Percentiles rank a stretch among this genome's conserved stretches.
Evolutionary conservation across 1,140 invertebrate genomes (phyloP).

Genomic region (Drosophila oshimai): DNA sequence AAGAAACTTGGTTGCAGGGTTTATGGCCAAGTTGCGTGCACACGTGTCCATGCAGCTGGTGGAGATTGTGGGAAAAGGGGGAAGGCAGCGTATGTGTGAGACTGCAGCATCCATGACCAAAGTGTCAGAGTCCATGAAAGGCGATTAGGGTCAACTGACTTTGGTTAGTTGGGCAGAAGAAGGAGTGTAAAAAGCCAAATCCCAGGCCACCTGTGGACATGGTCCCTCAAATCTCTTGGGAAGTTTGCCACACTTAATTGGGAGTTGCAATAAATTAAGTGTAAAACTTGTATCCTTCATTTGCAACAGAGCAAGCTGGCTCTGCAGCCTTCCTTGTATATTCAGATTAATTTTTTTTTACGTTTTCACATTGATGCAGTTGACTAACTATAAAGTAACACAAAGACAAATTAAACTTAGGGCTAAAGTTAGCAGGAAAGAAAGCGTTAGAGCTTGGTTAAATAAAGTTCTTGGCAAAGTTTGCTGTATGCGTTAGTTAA

Average conservation of each 20-base stretch:
- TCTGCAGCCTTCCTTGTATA: conserved; percentile 14
- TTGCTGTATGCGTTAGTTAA: conserved; percentile 34
- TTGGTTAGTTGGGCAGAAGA: conserved; percentile 41
- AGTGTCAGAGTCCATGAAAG: conserved; percentile 69
- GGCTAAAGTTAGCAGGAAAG: conserved; percentile 28
- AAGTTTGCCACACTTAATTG: conserved; percentile 11
- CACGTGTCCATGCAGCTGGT: conserved; percentile 35
- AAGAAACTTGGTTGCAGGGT: conserved; percentile 46
- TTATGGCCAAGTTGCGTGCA: conserved; percentile 60
- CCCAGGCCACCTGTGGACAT: conserved; percentile 56
- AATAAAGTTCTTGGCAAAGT: conserved; percentile 44
- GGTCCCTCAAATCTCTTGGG: neutral
- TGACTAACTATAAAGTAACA: conserved; percentile 56
- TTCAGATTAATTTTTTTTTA: conserved; percentile 47
- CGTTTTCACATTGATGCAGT: conserved; percentile 57
- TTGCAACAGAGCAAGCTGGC: neutral
- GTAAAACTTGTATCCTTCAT: neutral
- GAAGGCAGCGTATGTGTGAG: neutral
- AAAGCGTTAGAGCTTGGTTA: conserved; percentile 39
- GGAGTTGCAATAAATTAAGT: conserved; percentile 1
- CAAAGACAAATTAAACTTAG: conserved; percentile 69
- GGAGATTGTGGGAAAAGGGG: neutral
- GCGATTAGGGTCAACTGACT: conserved; percentile 65
- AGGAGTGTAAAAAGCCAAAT: conserved; percentile 2
- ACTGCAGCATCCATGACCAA: conserved; percentile 39